phyloP scores from a whole-genome alignment of 2,797 vertebrate species.

The Uromys caudimaculatus region DNA sequence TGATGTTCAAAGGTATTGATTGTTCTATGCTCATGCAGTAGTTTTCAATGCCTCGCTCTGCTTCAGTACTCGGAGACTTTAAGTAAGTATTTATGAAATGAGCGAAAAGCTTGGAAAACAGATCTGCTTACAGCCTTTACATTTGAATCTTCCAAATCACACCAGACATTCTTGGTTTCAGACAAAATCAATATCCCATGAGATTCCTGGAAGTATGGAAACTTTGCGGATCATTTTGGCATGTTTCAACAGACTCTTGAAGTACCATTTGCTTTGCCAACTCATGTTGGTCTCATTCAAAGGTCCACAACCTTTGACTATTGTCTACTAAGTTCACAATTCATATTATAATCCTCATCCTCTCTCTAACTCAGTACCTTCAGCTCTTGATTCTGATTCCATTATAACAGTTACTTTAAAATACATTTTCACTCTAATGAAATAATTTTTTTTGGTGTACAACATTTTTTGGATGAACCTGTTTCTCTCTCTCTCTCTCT shows the following conservation, averaged over 20 bases:
- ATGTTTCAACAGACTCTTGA: not conserved
- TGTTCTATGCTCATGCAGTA: not conserved
- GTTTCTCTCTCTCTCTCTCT: too few relatives aligned
- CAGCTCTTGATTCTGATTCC: not conserved
- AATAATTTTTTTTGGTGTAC: not conserved
- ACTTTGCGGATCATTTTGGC: not conserved
- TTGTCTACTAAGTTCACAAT: not conserved
- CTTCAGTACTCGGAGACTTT: not conserved
- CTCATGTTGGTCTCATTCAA: not conserved
- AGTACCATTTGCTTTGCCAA: not conserved
- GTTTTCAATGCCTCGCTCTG: not conserved
- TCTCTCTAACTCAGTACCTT: not conserved
- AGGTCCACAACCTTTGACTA: not conserved
- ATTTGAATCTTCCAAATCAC: not conserved
- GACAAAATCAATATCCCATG: not conserved
- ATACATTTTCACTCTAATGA: not conserved
- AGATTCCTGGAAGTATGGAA: not conserved
- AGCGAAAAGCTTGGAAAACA: not conserved
- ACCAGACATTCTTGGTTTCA: not conserved
- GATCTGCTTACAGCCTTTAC: not conserved
- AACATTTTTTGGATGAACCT: not conserved
- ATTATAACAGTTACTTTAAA: not conserved
- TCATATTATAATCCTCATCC: not conserved
- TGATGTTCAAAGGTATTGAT: slow-evolving; percentile 24
- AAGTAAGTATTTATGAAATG: not conserved